These are phyloP conservation scores for Drosophila siamana DNA, from an alignment of 2,888 invertebrate genomes.

Conservation along the genomic window DNA sequence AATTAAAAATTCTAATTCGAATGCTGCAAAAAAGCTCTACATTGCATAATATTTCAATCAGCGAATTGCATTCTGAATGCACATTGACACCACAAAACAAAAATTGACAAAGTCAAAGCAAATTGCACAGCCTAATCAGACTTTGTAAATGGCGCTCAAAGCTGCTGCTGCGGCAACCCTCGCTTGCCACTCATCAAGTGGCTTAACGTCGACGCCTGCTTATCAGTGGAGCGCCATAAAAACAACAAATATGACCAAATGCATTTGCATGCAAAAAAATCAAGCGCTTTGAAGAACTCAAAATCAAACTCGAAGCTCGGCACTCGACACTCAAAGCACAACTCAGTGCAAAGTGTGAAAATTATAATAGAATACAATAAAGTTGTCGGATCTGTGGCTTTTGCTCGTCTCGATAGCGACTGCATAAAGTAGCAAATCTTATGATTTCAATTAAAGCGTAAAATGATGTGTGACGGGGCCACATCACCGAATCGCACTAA, in stretches of 20 bases:
- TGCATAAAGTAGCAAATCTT: slow-evolving; percentile 70
- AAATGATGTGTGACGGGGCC: slow-evolving; percentile 33
- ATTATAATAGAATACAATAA: slow-evolving; percentile 78
- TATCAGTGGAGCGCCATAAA: slow-evolving; percentile 69
- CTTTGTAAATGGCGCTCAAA: background rate
- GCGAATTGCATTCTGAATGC: no score
- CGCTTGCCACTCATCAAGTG: slow-evolving; percentile 29
- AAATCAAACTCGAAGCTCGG: slow-evolving; percentile 1
- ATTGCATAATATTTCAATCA: no score
- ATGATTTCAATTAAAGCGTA: slow-evolving; percentile 72
- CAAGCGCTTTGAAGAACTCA: background rate
- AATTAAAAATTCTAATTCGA: no score
- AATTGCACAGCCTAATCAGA: no score
- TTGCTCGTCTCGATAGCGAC: slow-evolving; percentile 39
- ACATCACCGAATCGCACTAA: no score
- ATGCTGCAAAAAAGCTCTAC: no score
- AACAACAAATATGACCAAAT: slow-evolving; percentile 60
- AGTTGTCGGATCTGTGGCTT: slow-evolving; percentile 53
- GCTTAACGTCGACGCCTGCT: slow-evolving; percentile 39
- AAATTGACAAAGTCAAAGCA: no score
- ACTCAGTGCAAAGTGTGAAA: slow-evolving; percentile 69
- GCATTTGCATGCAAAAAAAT: slow-evolving; percentile 56
- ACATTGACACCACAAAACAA: no score
- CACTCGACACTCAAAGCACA: slow-evolving; percentile 40
- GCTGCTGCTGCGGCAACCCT: slow-evolving; percentile 10